Base-by-base conservation (phyloP, 1,140 invertebrate species). In the Aphelinus atriplicis region DNA sequence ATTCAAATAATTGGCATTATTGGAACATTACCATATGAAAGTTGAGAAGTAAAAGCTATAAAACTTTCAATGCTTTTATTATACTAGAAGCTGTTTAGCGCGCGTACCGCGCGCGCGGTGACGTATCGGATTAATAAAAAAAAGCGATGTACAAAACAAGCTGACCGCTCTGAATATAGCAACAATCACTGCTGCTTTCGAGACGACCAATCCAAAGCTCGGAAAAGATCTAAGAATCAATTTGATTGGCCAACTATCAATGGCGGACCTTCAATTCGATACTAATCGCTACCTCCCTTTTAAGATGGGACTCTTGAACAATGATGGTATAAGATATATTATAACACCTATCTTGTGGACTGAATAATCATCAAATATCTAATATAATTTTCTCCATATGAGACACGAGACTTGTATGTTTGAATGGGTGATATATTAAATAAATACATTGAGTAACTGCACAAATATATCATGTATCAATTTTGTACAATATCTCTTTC, bases 381-480 rank as follows among this genome's bases (percentile, higher is more conserved):
- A 46, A 71, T 75, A 65, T 65, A 70, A 75, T 75, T 75, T 78
- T 50, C 63, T 71, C 53, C 53, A 77, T 75, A 66, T 65, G 73
- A 75, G 64, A 78, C 70, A 68, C 7, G 77, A 78, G 58, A 75
- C 69, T 74, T 76, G 65, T 76, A 73, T 70, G 77, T 73, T 78
- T 73, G 46, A 78, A 72, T 78, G 70, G 70, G 77, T 70, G 77
- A 78, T 73, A 70, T 78, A 78, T 72, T 66, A 71, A 71, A 63
- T 74, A 72, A 78, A 78, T 66, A 71, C 45, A 73, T 66, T 61
- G 71, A 78, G 48, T 61, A 70, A 73, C 26, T 70, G 66, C 58
- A 69, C 60, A 65, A 69, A 61, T 9, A 61, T 7, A 50, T 50
- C 1, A 66, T 58, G 50, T 65, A 64, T 70, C 50, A 10, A 58